Evolutionary conservation across 2,888 invertebrate genomes (phyloP).

Genomic region (Ceratothoa steindachneri): DNA sequence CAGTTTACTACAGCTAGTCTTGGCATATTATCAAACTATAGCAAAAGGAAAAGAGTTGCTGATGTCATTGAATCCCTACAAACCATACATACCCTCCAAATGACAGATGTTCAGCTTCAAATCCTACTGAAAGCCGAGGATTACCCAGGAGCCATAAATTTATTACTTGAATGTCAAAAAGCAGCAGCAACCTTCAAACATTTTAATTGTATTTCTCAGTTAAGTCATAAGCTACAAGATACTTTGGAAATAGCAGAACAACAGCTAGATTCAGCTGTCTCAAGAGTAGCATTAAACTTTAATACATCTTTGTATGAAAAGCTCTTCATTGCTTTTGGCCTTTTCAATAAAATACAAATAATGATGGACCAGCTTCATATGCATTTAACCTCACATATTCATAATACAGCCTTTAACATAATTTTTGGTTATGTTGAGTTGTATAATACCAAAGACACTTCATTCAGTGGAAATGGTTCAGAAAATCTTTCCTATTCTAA

Average conservation of each 20-base stretch:
- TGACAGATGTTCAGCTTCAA: slow-evolving; percentile 59
- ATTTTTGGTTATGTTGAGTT: slow-evolving; percentile 60
- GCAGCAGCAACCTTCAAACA: slow-evolving; percentile 79
- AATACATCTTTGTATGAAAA: slow-evolving; percentile 36
- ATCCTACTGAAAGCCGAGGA: slow-evolving; percentile 76
- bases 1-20: slow-evolving; percentile 80
- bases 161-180: slow-evolving; percentile 80
- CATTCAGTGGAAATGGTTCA: slow-evolving; percentile 56
- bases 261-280: slow-evolving; percentile 78
- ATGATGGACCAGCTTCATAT: slow-evolving; percentile 93
- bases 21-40: slow-evolving; percentile 83
- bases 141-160: slow-evolving; percentile 83
- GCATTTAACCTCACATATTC: slow-evolving; percentile 89
- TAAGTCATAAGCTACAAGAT: slow-evolving; percentile 81
- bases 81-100: slow-evolving; percentile 73
- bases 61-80: slow-evolving; percentile 73
- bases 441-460: slow-evolving; percentile 53
- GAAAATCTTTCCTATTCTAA: slow-evolving; percentile 55
- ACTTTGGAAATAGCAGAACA: slow-evolving; percentile 86
- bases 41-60: slow-evolving; percentile 77
- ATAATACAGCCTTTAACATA: slow-evolving; percentile 67
- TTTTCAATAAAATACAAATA: slow-evolving; percentile 84
- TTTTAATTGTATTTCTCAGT: slow-evolving; percentile 83
- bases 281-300: slow-evolving; percentile 59
- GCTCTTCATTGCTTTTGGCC: slow-evolving; percentile 62